Evolutionary conservation across 2,797 vertebrate species (phyloP).

Genomic region (Eulemur coronatus): DNA sequence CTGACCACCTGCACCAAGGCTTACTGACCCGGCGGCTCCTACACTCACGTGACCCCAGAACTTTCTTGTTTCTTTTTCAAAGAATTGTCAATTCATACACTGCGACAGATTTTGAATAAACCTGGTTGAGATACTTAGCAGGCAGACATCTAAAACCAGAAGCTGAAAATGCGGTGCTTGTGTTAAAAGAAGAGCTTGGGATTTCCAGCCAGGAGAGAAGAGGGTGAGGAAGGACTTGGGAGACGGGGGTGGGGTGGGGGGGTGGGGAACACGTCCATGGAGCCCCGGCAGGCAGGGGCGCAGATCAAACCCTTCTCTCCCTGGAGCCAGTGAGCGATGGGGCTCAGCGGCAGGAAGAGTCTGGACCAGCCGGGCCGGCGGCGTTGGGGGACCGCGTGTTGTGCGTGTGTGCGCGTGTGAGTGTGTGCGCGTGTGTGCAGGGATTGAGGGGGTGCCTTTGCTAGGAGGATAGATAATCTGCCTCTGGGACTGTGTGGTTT

Average conservation of each 20-base stretch:
- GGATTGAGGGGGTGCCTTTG: neutral
- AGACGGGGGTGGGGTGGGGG: no score
- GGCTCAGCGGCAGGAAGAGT: neutral
- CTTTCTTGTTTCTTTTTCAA: neutral
- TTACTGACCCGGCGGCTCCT: neutral
- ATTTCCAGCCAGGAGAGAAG: neutral
- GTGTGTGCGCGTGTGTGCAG: neutral
- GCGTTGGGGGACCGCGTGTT: neutral
- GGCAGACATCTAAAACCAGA: neutral
- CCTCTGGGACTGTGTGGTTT: neutral
- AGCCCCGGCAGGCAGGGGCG: neutral
- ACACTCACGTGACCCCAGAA: neutral
- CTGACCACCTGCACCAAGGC: accelerated
- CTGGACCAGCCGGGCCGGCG: neutral
- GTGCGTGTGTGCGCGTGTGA: neutral
- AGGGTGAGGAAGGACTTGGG: neutral
- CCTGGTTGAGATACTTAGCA: neutral
- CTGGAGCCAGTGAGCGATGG: neutral
- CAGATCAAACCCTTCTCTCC: no score
- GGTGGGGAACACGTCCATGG: neutral
- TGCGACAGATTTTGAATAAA: neutral
- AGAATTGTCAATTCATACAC: neutral
- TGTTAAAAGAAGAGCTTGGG: neutral
- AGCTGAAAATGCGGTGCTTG: neutral
- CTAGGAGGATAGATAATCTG: neutral